Conservation (phyloP, 2,888 invertebrate genomes). For the Cotesia congregata region DNA sequence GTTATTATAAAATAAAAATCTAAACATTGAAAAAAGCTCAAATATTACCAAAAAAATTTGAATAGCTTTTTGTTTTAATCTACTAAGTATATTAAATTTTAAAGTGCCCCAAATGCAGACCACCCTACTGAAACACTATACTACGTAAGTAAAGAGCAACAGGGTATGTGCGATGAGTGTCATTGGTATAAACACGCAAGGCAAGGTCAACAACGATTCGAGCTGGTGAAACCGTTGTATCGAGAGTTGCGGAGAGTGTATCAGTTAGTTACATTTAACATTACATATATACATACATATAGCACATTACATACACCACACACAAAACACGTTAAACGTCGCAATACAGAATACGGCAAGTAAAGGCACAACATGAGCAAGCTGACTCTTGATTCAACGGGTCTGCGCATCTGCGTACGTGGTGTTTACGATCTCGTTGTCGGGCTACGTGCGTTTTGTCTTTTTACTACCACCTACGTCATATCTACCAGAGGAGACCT, state of each 20-base stretch:
- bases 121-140: not conserved
- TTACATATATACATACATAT: not conserved
- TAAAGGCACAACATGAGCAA: slow-evolving; percentile 1
- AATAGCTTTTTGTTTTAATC: no score
- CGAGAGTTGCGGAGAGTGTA: slow-evolving; percentile 12
- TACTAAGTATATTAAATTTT: no score
- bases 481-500: not conserved
- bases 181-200: slow-evolving; percentile 30
- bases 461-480: slow-evolving; percentile 26
- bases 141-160: slow-evolving; percentile 13
- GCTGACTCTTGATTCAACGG: not conserved
- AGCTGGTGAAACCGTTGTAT: not conserved
- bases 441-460: slow-evolving; percentile 31
- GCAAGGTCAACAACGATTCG: slow-evolving; percentile 40
- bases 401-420: slow-evolving; percentile 29
- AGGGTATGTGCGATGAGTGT: slow-evolving; percentile 24
- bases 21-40: no score
- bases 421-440: slow-evolving; percentile 37
- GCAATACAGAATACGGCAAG: not conserved
- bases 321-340: not conserved
- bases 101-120: no score
- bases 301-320: not conserved
- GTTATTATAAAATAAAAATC: no score
- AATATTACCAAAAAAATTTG: no score
- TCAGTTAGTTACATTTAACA: slow-evolving; percentile 9